phyloP scores from a whole-genome alignment of 2,797 vertebrate species.

The Characodon lateralis region DNA sequence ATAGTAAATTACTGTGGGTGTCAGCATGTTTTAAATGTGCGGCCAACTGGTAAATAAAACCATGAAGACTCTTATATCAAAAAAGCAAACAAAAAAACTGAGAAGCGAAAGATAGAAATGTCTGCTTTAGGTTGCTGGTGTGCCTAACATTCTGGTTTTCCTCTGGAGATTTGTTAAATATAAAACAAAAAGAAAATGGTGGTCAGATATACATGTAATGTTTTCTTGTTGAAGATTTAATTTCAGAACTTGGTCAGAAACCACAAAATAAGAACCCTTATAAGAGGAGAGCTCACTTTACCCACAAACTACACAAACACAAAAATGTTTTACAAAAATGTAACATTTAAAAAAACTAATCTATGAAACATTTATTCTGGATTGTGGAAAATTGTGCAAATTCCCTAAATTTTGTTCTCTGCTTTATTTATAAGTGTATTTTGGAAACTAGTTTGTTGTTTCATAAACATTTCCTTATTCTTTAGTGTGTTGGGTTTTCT shows the following conservation, averaged over 20 bases:
- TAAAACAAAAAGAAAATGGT: background rate
- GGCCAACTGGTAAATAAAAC: background rate
- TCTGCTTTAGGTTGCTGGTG: background rate
- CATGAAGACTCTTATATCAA: background rate
- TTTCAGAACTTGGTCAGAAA: background rate
- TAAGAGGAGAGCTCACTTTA: background rate
- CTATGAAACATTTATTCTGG: background rate
- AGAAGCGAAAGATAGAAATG: too few species aligned
- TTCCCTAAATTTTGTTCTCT: background rate
- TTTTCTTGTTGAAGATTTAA: background rate
- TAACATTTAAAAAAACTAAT: background rate
- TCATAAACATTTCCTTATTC: background rate
- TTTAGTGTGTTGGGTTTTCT: background rate
- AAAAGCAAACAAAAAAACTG: background rate
- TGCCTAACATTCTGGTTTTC: background rate
- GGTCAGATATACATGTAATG: background rate
- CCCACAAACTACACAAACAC: background rate
- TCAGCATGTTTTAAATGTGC: background rate
- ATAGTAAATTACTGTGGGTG: background rate
- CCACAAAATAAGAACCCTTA: background rate
- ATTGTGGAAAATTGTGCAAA: background rate
- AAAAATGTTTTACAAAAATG: background rate
- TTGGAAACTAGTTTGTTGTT: background rate
- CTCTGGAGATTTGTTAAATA: background rate
- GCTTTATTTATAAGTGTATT: background rate